Conservation (phyloP, 2,113 vertebrate genomes). For the Anthoscopus minutus region DNA sequence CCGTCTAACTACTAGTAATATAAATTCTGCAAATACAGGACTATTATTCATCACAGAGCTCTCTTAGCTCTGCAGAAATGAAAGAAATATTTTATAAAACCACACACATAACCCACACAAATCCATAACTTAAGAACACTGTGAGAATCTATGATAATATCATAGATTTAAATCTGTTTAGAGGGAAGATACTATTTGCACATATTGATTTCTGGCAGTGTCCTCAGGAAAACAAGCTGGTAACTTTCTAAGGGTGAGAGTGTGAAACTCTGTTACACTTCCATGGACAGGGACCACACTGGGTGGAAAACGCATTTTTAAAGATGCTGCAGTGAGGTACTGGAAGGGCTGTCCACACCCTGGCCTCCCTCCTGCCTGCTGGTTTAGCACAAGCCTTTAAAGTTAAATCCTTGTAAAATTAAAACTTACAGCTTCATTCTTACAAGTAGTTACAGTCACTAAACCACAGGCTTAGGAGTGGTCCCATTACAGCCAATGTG, state of each 20-base stretch:
- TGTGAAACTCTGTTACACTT: background rate
- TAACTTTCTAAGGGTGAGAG: background rate
- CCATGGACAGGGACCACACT: background rate
- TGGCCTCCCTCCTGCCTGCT: background rate
- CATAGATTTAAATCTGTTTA: background rate
- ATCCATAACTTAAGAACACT: background rate
- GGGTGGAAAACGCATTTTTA: background rate
- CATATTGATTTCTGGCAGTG: background rate
- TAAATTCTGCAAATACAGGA: background rate
- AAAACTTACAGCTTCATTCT: background rate
- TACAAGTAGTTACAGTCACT: background rate
- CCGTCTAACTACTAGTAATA: background rate
- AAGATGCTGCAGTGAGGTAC: background rate
- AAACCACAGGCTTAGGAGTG: rapidly evolving
- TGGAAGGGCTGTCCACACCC: background rate
- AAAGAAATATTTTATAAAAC: conserved; percentile 9
- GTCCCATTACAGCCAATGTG: background rate
- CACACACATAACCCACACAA: background rate
- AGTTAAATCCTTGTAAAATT: background rate
- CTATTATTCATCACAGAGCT: background rate
- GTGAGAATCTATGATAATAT: background rate
- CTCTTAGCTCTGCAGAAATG: background rate
- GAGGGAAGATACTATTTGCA: background rate
- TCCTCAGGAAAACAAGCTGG: background rate
- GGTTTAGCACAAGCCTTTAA: background rate